These are phyloP conservation scores for Sebastes baramenuke DNA, from an alignment of 2,797 vertebrate species.

Conservation along the genomic window DNA sequence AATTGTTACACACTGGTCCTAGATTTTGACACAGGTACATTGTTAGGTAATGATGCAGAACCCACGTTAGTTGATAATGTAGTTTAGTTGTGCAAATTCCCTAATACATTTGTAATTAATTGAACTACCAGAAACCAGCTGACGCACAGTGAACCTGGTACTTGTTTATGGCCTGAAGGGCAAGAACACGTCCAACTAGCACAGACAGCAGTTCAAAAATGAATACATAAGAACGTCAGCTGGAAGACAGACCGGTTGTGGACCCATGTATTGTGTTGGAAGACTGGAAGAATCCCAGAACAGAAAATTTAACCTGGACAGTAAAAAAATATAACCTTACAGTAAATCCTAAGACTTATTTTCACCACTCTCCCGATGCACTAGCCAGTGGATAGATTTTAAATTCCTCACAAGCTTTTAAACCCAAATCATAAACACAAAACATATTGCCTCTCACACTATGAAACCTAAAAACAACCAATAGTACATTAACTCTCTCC, in stretches of 20 bases:
- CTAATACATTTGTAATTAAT: too few species aligned
- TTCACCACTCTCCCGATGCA: neutral
- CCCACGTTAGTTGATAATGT: neutral
- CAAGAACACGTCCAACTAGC: neutral
- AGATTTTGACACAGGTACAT: too few species aligned
- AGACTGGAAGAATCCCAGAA: neutral
- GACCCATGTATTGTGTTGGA: neutral
- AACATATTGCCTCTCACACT: neutral
- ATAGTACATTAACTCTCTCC: neutral
- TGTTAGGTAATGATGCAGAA: too few species aligned
- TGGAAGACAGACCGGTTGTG: neutral
- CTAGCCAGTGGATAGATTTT: neutral
- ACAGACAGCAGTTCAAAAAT: neutral
- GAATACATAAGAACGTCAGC: neutral
- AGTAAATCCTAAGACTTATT: neutral
- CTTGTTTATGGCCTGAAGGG: neutral
- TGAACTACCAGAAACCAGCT: too few species aligned
- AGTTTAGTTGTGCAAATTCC: neutral
- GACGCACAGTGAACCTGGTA: neutral
- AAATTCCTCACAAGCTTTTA: neutral
- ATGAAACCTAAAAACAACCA: neutral
- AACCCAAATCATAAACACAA: neutral
- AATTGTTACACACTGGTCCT: too few species aligned
- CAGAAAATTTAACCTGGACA: neutral
- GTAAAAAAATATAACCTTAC: neutral